Percentiles rank a stretch among this genome's conserved stretches.
Evolutionary conservation across 2,797 vertebrate genomes (phyloP).

Genomic region (Todus mexicanus): DNA sequence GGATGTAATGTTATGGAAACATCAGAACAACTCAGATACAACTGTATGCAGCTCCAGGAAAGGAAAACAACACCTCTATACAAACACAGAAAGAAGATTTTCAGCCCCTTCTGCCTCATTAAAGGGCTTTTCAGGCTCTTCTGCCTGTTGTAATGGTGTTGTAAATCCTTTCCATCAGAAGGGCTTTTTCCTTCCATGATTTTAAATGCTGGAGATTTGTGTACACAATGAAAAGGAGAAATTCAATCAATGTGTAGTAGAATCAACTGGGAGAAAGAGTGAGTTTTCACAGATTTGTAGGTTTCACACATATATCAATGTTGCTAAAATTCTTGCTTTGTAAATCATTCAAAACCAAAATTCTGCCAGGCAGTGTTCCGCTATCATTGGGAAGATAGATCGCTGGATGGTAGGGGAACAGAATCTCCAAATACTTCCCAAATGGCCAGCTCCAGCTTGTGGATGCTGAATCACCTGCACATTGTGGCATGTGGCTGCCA

Average conservation of each 20-base stretch:
- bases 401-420: background rate
- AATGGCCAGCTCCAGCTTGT: background rate
- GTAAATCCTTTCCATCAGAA: background rate
- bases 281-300: background rate
- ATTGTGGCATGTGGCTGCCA: background rate
- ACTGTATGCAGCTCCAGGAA: background rate
- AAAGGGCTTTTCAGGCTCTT: background rate
- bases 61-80: background rate
- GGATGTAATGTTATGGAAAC: background rate
- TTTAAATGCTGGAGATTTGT: background rate
- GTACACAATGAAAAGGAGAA: background rate
- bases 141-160: background rate
- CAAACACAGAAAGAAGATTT: background rate
- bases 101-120: background rate
- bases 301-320: background rate
- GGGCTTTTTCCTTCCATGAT: background rate
- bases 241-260: background rate
- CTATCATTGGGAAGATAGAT: conserved; percentile 13
- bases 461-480: background rate
- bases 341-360: background rate
- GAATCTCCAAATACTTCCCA: background rate
- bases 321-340: background rate
- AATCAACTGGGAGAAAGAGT: background rate
- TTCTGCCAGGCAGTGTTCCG: background rate
- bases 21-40: conserved; percentile 16